These are phyloP conservation scores for Schizothorax lantsangensis DNA, from an alignment of 2,797 vertebrate species.

Conservation along the genomic window DNA sequence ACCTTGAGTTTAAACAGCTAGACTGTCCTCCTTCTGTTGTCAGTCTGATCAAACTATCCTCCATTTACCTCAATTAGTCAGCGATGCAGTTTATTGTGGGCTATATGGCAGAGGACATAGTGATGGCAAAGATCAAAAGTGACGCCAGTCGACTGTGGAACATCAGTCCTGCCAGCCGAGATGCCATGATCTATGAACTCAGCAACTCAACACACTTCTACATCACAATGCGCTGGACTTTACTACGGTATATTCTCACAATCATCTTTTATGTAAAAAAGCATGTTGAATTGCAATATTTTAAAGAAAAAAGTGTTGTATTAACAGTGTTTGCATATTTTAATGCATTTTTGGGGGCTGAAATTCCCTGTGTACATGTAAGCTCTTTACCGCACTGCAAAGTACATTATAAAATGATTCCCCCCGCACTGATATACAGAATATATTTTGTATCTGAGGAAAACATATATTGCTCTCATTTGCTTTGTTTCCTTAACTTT, in stretches of 20 bases:
- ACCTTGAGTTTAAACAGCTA: background rate
- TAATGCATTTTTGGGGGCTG: background rate
- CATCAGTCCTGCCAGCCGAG: slow-evolving; percentile 74
- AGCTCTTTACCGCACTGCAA: background rate
- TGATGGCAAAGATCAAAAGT: slow-evolving; percentile 77
- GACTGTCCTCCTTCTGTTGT: background rate
- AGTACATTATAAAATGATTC: no score
- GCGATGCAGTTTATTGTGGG: slow-evolving; percentile 76
- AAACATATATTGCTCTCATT: no score
- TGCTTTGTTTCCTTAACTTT: no score
- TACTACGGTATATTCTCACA: slow-evolving; percentile 67
- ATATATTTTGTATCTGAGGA: no score
- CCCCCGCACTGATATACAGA: no score
- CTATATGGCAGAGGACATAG: slow-evolving; percentile 71
- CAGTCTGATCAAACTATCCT: background rate
- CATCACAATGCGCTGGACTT: slow-evolving; percentile 71
- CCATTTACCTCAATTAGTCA: slow-evolving; percentile 56
- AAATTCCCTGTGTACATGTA: background rate
- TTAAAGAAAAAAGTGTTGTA: background rate
- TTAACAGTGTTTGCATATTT: background rate
- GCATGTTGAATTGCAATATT: no score
- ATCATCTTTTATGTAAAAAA: background rate
- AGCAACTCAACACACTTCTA: slow-evolving; percentile 72
- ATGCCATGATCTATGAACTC: slow-evolving; percentile 73
- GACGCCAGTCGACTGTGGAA: slow-evolving; percentile 77